Percentiles rank a stretch among this genome's conserved stretches.
phyloP scores from a whole-genome alignment of 2,797 vertebrate species.

The Chromis chromis region DNA sequence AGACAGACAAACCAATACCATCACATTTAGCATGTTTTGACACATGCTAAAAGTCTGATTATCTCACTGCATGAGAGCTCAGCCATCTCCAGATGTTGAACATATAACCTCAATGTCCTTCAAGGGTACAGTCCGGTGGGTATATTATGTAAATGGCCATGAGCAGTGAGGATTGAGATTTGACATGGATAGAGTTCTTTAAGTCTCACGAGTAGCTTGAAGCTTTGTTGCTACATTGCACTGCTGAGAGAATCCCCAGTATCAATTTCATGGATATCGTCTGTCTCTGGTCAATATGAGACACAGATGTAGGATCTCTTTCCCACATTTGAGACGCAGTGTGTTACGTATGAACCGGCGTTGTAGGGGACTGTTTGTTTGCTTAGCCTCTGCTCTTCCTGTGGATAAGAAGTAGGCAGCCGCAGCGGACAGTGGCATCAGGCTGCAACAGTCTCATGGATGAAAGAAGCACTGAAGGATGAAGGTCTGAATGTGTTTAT shows the following conservation, averaged over 20 bases:
- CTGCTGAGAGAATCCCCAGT: constrained; percentile 45
- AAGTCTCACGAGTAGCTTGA: constrained; percentile 53
- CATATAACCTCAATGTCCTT: constrained; percentile 35
- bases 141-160: constrained; percentile 51
- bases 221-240: constrained; percentile 39
- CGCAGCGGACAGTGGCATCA: constrained; percentile 48
- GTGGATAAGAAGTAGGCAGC: constrained; percentile 42
- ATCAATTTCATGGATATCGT: constrained; percentile 74
- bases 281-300: constrained; percentile 62
- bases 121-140: constrained; percentile 24
- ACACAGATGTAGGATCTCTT: constrained; percentile 72
- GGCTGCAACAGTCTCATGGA: constrained; percentile 36
- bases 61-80: constrained; percentile 33
- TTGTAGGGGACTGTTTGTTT: constrained; percentile 64
- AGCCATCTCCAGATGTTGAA: constrained; percentile 38
- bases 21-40: constrained; percentile 27
- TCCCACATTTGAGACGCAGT: constrained; percentile 70
- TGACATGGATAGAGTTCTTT: constrained; percentile 47
- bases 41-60: constrained; percentile 18
- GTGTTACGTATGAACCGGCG: constrained; percentile 30
- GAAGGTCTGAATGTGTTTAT: constrained; percentile 22
- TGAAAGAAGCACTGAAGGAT: constrained; percentile 21
- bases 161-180: constrained; percentile 46
- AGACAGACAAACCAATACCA: constrained; percentile 7
- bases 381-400: constrained; percentile 66